Evolutionary conservation across 2,797 vertebrate species (phyloP).

Genomic region (Petrocephalus schoutedeni): DNA sequence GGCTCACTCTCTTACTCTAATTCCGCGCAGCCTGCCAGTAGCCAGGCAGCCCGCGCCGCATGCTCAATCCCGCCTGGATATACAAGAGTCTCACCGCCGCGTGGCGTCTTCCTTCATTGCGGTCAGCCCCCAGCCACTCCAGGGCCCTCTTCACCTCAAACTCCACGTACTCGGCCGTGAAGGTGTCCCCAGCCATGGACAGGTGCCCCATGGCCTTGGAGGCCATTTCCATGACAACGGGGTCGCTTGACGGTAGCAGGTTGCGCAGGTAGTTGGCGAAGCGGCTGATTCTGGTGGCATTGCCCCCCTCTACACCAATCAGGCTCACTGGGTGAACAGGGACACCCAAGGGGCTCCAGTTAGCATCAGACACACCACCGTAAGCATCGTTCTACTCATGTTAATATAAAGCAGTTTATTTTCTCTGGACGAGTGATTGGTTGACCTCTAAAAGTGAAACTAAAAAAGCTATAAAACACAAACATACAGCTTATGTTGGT

Average conservation of each 20-base stretch:
- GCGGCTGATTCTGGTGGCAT: constrained; percentile 90
- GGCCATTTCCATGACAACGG: constrained; percentile 97
- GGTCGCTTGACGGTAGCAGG: constrained; percentile 90
- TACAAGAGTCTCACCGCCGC: constrained; percentile 76
- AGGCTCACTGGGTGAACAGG: constrained; percentile 73
- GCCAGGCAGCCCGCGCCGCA: not conserved
- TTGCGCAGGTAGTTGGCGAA: constrained; percentile 97
- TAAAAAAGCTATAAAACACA: not conserved
- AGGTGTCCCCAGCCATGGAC: constrained; percentile 95
- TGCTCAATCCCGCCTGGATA: not conserved
- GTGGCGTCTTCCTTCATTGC: constrained; percentile 91
- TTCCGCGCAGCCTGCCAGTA: not conserved
- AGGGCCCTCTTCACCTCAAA: constrained; percentile 97
- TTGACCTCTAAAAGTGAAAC: not conserved
- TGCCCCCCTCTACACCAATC: constrained; percentile 94
- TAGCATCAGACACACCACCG: not conserved
- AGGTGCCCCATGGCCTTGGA: constrained; percentile 95
- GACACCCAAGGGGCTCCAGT: not conserved
- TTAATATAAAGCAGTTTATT: not conserved
- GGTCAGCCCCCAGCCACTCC: constrained; percentile 94
- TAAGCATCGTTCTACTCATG: not conserved
- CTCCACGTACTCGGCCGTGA: constrained; percentile 96
- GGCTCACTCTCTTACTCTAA: not conserved
- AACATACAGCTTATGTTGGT: not conserved
- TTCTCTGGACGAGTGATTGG: no score